A percentile compares a stretch with the other conserved stretches of the same genome.
These are phyloP conservation scores for Lasioglossum vierecki DNA, from an alignment of 2,888 invertebrate species.

Conservation along the genomic window DNA sequence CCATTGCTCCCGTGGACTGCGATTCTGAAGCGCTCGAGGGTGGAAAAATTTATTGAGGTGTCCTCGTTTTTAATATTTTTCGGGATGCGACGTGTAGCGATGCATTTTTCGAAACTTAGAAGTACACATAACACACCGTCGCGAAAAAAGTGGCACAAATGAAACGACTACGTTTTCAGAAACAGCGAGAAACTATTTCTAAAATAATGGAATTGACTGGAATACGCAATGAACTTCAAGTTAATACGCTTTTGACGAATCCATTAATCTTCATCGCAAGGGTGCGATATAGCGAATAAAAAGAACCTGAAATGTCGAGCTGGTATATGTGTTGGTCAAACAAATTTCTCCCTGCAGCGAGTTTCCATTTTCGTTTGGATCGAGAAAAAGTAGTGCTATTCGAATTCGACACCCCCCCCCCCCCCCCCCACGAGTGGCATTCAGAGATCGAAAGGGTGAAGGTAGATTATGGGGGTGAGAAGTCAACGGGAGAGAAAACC, in stretches of 20 bases:
- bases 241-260: no score
- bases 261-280: no score
- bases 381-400: background rate
- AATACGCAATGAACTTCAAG: no score
- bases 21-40: background rate
- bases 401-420: background rate
- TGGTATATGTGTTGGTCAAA: background rate
- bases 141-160: no score
- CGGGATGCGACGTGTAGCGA: background rate
- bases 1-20: background rate
- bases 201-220: no score
- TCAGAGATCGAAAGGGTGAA: background rate
- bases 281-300: background rate
- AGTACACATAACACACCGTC: background rate
- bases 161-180: no score
- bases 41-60: background rate
- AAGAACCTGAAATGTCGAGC: background rate
- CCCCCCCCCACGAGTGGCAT: no score
- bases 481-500: slow-evolving; percentile 6
- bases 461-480: slow-evolving; percentile 1
- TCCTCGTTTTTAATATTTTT: background rate
- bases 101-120: background rate
- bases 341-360: background rate
- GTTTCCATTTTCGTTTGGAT: background rate
- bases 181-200: no score